Percentiles rank a stretch among this genome's conserved stretches.
Evolutionary conservation across 2,888 invertebrate species (phyloP).

Genomic region (Tineola bisselliella): DNA sequence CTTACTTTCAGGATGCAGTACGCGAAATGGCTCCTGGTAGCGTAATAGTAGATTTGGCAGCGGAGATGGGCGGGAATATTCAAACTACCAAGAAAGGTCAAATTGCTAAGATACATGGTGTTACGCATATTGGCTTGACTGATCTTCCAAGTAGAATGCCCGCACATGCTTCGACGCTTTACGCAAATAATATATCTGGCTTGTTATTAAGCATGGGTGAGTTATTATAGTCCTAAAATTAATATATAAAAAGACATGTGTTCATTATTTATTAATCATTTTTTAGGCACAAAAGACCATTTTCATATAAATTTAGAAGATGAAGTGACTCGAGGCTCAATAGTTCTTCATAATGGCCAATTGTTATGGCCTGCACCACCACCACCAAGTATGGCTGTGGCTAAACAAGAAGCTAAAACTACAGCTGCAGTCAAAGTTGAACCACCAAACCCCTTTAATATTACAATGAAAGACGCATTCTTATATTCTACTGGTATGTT

Average conservation of each 20-base stretch:
- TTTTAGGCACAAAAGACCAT: slow-evolving; percentile 78
- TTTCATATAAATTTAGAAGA: slow-evolving; percentile 84
- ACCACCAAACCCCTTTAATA: slow-evolving; percentile 73
- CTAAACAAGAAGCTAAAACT: slow-evolving; percentile 42
- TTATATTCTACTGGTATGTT: slow-evolving; percentile 72
- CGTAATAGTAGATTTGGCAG: slow-evolving; percentile 88
- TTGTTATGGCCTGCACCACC: slow-evolving; percentile 85
- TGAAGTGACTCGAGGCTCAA: slow-evolving; percentile 86
- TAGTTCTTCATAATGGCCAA: slow-evolving; percentile 78
- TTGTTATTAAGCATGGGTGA: slow-evolving; percentile 82
- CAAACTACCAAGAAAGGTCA: slow-evolving; percentile 84
- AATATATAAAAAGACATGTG: neutral
- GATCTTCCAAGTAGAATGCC: slow-evolving; percentile 87
- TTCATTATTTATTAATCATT: no score
- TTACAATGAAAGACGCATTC: slow-evolving; percentile 74
- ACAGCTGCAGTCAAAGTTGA: slow-evolving; percentile 45
- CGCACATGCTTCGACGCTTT: slow-evolving; percentile 85
- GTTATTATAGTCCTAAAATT: slow-evolving; percentile 19
- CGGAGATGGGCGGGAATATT: slow-evolving; percentile 88
- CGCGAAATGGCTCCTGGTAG: slow-evolving; percentile 87
- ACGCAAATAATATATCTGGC: slow-evolving; percentile 92
- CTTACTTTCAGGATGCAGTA: slow-evolving; percentile 71
- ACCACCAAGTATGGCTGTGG: slow-evolving; percentile 61
- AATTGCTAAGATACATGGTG: slow-evolving; percentile 78
- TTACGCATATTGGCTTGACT: slow-evolving; percentile 85